Base-by-base conservation (phyloP, 2,113 vertebrate genomes). In the Mesocricetus auratus region DNA sequence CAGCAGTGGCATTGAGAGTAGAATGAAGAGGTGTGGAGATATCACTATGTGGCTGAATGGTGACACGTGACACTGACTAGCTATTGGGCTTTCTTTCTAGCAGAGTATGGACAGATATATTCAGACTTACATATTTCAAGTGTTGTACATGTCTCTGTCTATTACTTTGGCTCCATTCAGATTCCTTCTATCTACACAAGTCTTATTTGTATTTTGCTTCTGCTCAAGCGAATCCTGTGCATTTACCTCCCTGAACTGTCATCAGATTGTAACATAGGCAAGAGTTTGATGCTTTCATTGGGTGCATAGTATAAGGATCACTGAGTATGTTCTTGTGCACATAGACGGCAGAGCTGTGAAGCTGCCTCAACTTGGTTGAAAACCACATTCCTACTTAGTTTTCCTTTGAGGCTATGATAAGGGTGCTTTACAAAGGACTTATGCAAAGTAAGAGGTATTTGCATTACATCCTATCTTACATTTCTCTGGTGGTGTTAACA, bases 301-400 rank as follows among this genome's bases (percentile, higher is more conserved):
- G 11, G 69, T 66, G 77, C 31, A 74, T 42, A 42, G n/a, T 31
- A 53, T 10, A n/a, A 26, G n/a, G 31, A 29, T 17, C n/a, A 71
- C 15, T 26, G 87, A 87, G 66, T 15, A 16, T 1, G 7, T 7
- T 42, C 60, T 75, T n/a, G n/a, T 62, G 56, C 47, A 66, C 7
- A 3, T 7, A 31, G 13, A 7, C 39, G 1, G 2, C 15, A 71
- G 1, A 10, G 31, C 29, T 10, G 7, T 24, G 50, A 77, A n/a
- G 7, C 29, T 58, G 19, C 22, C 21, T 86, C 68, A 19, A 21
- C 21, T 47, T 53, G 12, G 36, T 85, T 88, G 56, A 79, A 78
- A 86, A 71, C 31, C 29, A 36, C 39, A 64, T 21, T 21, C 56
- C 47, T 89, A 39, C 39, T 9, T 53, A 22, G 36, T 17, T 94